Evolutionary conservation across 92 coral and sea anemone species (phyloP), one percentile per base, ranked within the genome.

Genomic region (Pocillopora meandrina): DNA sequence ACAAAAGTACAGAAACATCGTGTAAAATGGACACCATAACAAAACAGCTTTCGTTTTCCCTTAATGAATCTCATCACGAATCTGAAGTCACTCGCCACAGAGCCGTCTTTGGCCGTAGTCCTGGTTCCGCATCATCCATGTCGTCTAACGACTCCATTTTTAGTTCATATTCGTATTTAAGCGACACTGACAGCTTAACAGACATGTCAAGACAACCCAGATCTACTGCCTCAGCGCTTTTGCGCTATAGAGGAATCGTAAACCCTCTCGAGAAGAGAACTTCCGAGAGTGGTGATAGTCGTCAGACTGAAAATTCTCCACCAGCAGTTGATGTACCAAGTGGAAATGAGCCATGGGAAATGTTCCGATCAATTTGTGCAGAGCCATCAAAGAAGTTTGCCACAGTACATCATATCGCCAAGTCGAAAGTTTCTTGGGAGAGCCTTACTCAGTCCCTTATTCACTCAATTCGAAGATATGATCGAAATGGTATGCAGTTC

Each of bases 311-410:
- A 7, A 42, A 42, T 77, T 55, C 80, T 9, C 58, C 47, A 59
- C n/a, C 71, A 34, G 79, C 74, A 77, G 73, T 80, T 21, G 88
- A 64, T 56, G 87, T 88, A 20, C 70, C 93, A 18, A 78, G 74
- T 72, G 98, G 98, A 59, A 92, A 88, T 90, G 98, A 94, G 67
- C 90, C 95, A 59, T 94, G 98, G 98, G 98, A 94, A 79, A 94
- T 94, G 93, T 79, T 94, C 33, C 86, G 92, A 52, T 85, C 98
- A 65, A 81, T 94, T 70, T 94, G 98, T 33, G 89, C 98, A 13
- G 95, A 94, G 60, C 95, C 98, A 68, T 87, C 93, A 10, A 92
- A 90, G 81, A 94, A 94, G 80, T 94, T 94, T 90, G 91, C 93
- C 19, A 87, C 98, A 18, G 73, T 92, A 33, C 95, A 94, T 82